Percentiles rank a stretch among this genome's conserved stretches.
Evolutionary conservation across 2,113 vertebrate species (phyloP).

Genomic region (Poeciliopsis turrubarensis): DNA sequence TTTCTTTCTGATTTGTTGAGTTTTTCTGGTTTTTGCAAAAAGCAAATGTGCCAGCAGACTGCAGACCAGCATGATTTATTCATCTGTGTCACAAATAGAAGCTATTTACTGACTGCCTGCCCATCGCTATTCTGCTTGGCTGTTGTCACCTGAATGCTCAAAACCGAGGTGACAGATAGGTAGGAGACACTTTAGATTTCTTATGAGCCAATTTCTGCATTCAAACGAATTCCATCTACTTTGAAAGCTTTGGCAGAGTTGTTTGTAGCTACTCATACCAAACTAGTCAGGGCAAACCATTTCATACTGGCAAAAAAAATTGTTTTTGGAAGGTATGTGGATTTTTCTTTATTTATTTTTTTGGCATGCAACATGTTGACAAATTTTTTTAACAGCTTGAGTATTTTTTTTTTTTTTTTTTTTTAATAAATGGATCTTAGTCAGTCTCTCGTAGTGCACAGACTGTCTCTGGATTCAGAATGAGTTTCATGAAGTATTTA

Average conservation of each 20-base stretch:
- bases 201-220: constrained; percentile 18
- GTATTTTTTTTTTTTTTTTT: background rate
- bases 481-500: background rate
- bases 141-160: constrained; percentile 36
- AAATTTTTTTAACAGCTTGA: background rate
- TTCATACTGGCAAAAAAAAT: background rate
- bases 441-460: background rate
- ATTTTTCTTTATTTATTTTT: background rate
- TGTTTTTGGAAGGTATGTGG: background rate
- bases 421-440: background rate
- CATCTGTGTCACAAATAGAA: constrained; percentile 15
- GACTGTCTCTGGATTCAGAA: background rate
- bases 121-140: constrained; percentile 24
- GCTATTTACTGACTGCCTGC: constrained; percentile 26
- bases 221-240: background rate
- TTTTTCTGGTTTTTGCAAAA: background rate
- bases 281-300: background rate
- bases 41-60: constrained; percentile 9
- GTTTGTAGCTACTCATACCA: background rate
- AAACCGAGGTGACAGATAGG: constrained; percentile 27
- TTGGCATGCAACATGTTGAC: background rate
- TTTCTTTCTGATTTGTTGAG: background rate
- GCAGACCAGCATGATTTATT: constrained; percentile 21
- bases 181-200: constrained; percentile 27
- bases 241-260: background rate